These are phyloP conservation scores for Malurus splendens DNA, from an alignment of 2,797 vertebrate species.

Conservation along the genomic window DNA sequence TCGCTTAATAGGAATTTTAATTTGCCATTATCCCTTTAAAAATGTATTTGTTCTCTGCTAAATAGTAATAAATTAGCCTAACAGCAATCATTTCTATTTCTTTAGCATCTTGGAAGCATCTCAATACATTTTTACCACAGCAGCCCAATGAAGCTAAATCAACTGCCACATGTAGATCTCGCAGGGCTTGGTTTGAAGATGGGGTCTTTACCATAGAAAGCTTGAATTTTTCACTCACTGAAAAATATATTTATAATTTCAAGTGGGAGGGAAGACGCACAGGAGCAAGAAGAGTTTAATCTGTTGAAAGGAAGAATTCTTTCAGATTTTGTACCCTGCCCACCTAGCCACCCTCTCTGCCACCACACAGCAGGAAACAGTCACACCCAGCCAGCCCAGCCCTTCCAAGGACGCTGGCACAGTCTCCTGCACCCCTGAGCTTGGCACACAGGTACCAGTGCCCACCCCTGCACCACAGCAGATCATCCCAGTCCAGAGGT, in stretches of 20 bases:
- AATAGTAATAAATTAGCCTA: constrained; percentile 30
- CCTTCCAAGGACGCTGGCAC: not conserved
- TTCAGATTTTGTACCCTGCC: not conserved
- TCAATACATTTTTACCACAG: not conserved
- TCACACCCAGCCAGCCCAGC: not conserved
- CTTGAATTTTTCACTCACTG: not conserved
- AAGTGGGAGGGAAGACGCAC: not conserved
- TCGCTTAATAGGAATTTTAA: constrained; percentile 33
- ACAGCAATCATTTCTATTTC: not conserved
- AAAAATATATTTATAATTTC: constrained; percentile 25
- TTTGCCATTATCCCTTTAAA: constrained; percentile 26
- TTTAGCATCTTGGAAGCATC: not conserved
- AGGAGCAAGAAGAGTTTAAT: not conserved
- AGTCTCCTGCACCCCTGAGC: not conserved
- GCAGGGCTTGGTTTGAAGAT: not conserved
- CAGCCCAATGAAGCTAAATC: not conserved
- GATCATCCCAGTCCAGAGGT: not conserved
- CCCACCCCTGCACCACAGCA: not conserved
- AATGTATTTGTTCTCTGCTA: constrained; percentile 18
- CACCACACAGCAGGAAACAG: not conserved
- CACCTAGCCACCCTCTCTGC: not conserved
- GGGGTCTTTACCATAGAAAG: not conserved
- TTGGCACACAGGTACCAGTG: not conserved
- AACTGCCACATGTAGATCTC: not conserved
- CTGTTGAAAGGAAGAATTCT: not conserved